A percentile compares a stretch with the other conserved stretches of the same genome.
These are phyloP conservation scores for Metacarcinus magister DNA, from an alignment of 2,888 invertebrate genomes.

Conservation along the genomic window DNA sequence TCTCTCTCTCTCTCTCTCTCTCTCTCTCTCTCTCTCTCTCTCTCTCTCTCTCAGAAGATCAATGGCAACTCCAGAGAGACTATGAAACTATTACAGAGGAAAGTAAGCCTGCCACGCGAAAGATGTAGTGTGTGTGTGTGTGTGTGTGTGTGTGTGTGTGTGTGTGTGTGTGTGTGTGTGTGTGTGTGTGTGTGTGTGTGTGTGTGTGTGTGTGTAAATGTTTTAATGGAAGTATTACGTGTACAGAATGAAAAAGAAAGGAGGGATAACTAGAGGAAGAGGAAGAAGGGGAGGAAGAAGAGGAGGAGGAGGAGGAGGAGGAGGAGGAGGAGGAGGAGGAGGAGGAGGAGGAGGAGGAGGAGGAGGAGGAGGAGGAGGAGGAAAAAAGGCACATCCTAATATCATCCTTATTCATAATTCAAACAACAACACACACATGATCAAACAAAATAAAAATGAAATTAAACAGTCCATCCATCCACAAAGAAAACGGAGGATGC, in stretches of 20 bases:
- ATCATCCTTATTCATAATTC: too few species aligned
- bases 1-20: background rate
- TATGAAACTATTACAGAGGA: slow-evolving; percentile 5
- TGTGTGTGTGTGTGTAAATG: background rate
- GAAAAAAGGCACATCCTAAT: too few species aligned
- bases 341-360: too few species aligned
- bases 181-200: slow-evolving; percentile 26
- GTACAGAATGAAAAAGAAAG: background rate
- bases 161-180: slow-evolving; percentile 6
- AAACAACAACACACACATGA: too few species aligned
- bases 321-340: background rate
- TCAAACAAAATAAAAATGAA: too few species aligned
- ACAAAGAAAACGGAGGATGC: too few species aligned
- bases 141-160: slow-evolving; percentile 8
- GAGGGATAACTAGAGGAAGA: too few species aligned
- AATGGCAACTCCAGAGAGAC: background rate
- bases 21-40: slow-evolving; percentile 17
- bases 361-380: too few species aligned
- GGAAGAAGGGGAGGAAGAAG: background rate
- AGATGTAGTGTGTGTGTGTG: slow-evolving; percentile 1
- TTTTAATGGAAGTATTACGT: background rate
- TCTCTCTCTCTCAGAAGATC: background rate
- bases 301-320: background rate
- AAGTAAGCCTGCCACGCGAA: background rate
- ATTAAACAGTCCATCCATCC: too few species aligned